These are phyloP conservation scores for Eulithis testata DNA, from an alignment of 2,888 invertebrate genomes.

Conservation along the genomic window DNA sequence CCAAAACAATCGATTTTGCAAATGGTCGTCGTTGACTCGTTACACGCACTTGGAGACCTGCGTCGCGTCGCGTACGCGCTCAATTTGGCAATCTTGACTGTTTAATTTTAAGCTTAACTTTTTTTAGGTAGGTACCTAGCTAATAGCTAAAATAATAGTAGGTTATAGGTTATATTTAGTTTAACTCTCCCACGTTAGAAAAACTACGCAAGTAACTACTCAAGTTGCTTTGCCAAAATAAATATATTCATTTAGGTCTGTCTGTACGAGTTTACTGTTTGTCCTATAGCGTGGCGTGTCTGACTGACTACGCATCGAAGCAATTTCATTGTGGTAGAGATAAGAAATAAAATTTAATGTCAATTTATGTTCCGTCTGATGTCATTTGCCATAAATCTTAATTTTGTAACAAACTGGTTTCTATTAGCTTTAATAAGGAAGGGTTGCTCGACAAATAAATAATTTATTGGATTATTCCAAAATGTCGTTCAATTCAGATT, in stretches of 20 bases:
- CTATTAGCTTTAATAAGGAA: conserved; percentile 13
- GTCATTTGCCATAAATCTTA: conserved; percentile 6
- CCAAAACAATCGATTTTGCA: conserved; percentile 83
- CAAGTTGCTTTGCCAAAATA: too few species aligned
- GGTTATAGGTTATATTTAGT: too few species aligned
- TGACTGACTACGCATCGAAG: background rate
- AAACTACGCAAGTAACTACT: too few species aligned
- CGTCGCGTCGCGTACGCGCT: conserved; percentile 34
- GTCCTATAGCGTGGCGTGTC: background rate
- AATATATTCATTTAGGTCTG: too few species aligned
- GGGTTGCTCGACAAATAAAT: conserved; percentile 16
- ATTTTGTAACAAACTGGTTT: conserved; percentile 16
- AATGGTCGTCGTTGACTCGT: conserved; percentile 65
- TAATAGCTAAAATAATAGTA: too few species aligned
- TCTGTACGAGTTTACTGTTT: background rate
- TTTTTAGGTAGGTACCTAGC: too few species aligned
- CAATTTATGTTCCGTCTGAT: background rate
- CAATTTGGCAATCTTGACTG: conserved; percentile 5
- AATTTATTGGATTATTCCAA: conserved; percentile 4
- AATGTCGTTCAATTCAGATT: background rate
- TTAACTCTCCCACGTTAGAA: too few species aligned
- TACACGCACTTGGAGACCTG: conserved; percentile 48
- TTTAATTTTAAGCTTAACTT: background rate
- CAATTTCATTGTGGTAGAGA: background rate
- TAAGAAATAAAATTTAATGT: conserved; percentile 7